Base-by-base conservation (phyloP, 2,113 vertebrate genomes). In the Catagonus wagneri region DNA sequence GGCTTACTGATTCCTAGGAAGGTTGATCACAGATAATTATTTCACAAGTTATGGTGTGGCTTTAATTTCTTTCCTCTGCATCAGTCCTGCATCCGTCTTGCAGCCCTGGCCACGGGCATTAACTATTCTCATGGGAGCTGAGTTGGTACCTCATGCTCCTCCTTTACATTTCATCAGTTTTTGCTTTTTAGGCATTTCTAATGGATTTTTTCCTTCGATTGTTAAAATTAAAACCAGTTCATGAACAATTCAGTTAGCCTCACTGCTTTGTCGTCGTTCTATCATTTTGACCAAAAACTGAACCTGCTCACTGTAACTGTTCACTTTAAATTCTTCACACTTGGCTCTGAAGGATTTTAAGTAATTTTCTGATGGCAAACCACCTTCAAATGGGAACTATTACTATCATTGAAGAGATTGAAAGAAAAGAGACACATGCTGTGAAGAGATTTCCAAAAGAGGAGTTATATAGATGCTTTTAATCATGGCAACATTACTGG, bases 361-460 rank as follows among this genome's bases (percentile, higher is more conserved):
- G 83, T 86, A 83, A 93, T 92, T 91, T 94, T 69, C 83, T 65
- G 25, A 54, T 86, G 39, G 90, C 76, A 95, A 52, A 86, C 76
- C 50, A 79, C 83, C 34, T 92, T 95, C 36, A 80, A 8, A 39
- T 50, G 54, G 75, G 2, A 84, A 87, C 39, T 65, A 34, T 69
- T 94, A 44, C 58, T 75, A 32, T 89, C 74, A 75, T 0, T 3
- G 66, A 85, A 68, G 63, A 95, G 36, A 90, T 2, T 32, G 74
- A 78, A 90, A 89, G 63, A 27, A 65, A 87, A 90, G 25, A 25
- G 36, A 34, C 17, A 34, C 76, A 39, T 36, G 36, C 60, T 88
- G 7, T 39, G 63, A 83, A 69, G 23, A 0, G 11, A 65, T 79
- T 95, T 94, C 78, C 61, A 17, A 61, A 74, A 92, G 52, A 76